Base-by-base conservation (phyloP, 1,140 invertebrate genomes). In the Pogonomyrmex californicus region DNA sequence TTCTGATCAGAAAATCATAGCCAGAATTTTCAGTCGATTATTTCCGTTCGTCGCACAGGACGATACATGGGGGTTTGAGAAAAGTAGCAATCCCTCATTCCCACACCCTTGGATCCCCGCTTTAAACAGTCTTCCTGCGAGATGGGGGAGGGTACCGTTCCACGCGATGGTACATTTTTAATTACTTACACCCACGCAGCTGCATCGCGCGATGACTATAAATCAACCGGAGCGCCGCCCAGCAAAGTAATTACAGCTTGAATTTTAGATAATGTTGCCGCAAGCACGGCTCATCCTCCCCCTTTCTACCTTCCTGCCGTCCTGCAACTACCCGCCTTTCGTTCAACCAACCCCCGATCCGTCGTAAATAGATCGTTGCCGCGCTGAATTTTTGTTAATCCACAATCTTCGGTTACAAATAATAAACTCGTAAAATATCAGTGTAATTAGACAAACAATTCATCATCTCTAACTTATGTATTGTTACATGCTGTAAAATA, bases 211-310 rank as follows among this genome's bases (percentile, higher is more conserved):
- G 95, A 95, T 95, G 94, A 95, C 94, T 95, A 95, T 95, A 95
- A 95, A 95, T 95, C 95, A 95, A 95, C 92, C 92, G 92, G 92
- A 94, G 92, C 93, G 90, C 94, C 94, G 93, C 94, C 94, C 94
- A 94, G 94, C 94, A 93, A 95, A 95, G 95, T 95, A 95, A 95
- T 95, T 95, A 95, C 95, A 94, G 94, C 95, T 95, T 95, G 95
- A 95, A 95, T 95, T 95, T 95, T 95, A 95, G 95, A 95, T 95
- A 95, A 95, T 95, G 95, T 95, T 95, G 94, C 95, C 95, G 94
- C 95, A 95, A 95, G 94, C 94, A 94, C 92, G 92, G 94, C 92
- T 93, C 91, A 90, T 85, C 73, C 70, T 87, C 54, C 17, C 89
- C 83, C 90, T 83, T 86, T 71, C 76, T 60, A 66, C 87, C 90